Evolutionary conservation across 2,797 vertebrate species (phyloP).

Genomic region (Hoplostethus mediterraneus): DNA sequence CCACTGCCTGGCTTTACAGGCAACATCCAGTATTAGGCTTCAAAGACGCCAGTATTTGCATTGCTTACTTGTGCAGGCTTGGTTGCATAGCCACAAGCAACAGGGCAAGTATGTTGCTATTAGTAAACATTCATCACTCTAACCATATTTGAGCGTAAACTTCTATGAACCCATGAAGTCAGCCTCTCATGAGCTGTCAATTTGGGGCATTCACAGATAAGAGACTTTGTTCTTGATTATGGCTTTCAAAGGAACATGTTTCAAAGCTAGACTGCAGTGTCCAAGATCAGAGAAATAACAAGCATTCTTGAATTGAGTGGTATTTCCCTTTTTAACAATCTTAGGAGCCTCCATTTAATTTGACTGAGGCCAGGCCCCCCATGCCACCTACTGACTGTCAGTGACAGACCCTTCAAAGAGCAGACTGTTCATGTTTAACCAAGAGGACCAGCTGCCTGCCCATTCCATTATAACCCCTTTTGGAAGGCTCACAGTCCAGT

Average conservation of each 20-base stretch:
- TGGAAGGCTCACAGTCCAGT: constrained; percentile 49
- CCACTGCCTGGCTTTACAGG: constrained; percentile 40
- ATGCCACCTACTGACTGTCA: constrained; percentile 40
- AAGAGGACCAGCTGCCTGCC: constrained; percentile 62
- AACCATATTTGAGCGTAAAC: not conserved
- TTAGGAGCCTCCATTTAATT: constrained; percentile 18
- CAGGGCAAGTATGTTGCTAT: not conserved
- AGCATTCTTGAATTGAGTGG: not conserved
- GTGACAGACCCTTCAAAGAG: constrained; percentile 57
- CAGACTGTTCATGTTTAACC: constrained; percentile 70
- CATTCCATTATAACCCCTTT: constrained; percentile 51
- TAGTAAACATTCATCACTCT: constrained; percentile 1
- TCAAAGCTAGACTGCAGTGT: not conserved
- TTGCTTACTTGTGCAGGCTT: constrained; percentile 26
- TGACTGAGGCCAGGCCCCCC: constrained; percentile 26
- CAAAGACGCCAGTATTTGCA: constrained; percentile 37
- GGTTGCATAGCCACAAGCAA: constrained; percentile 29
- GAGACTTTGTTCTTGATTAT: not conserved
- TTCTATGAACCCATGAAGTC: not conserved
- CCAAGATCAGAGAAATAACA: not conserved
- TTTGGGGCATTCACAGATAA: too few species aligned
- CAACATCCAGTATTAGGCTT: constrained; percentile 63
- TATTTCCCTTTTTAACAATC: constrained; percentile 12
- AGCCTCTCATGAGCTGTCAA: too few species aligned
- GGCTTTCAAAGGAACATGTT: not conserved